These are phyloP conservation scores for Anolis apletophallus DNA, from an alignment of 2,797 vertebrate species.

Conservation along the genomic window DNA sequence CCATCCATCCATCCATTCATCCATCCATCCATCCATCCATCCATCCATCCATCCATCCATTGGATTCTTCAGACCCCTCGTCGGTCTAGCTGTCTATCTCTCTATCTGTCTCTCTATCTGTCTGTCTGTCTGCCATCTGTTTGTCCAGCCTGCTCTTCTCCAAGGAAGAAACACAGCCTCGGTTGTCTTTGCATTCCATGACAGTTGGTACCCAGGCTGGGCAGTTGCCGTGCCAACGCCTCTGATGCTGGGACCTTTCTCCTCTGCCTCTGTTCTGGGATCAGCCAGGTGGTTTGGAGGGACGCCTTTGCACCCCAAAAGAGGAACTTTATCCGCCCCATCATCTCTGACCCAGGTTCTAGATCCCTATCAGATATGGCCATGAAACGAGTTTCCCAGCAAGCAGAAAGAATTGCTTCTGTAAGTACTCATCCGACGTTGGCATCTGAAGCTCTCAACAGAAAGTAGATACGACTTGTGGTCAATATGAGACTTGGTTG, in stretches of 20 bases:
- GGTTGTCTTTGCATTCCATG: constrained; percentile 4
- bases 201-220: constrained; percentile 8
- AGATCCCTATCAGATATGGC: neutral
- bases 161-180: no score
- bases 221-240: neutral
- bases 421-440: neutral
- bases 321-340: neutral
- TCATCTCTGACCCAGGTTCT: neutral
- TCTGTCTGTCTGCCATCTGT: no score
- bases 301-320: neutral
- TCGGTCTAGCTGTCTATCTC: no score
- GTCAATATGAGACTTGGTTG: no score
- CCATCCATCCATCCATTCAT: no score
- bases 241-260: neutral
- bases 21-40: no score
- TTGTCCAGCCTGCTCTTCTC: no score
- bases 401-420: no score
- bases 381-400: neutral
- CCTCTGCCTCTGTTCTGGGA: neutral
- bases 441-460: neutral
- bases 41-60: no score
- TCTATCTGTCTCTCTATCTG: no score
- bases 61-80: no score
- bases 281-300: neutral
- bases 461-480: neutral